These are phyloP conservation scores for Aegotheles bennettii DNA, from an alignment of 2,113 vertebrate species.

Conservation along the genomic window DNA sequence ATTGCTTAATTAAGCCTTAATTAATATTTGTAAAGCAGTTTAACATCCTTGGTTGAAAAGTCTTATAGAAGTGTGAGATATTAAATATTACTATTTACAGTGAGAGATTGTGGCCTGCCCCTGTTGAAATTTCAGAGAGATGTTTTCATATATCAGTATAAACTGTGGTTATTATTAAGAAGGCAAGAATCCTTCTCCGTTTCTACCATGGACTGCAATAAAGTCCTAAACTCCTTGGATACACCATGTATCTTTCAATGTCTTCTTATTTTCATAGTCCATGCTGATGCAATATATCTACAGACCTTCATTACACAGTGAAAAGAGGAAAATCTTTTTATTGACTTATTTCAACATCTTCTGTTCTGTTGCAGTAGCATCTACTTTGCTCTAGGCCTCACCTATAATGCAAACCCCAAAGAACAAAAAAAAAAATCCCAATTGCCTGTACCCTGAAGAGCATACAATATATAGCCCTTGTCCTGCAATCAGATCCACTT, in stretches of 20 bases:
- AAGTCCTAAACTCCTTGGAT: not conserved
- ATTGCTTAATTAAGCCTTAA: slow-evolving; percentile 69
- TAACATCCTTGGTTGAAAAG: slow-evolving; percentile 52
- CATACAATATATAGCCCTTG: slow-evolving; percentile 47
- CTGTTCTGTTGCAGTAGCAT: not conserved
- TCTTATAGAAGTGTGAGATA: not conserved
- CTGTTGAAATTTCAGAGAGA: slow-evolving; percentile 4
- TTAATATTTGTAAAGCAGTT: slow-evolving; percentile 68
- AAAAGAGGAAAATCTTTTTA: not conserved
- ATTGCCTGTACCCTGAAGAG: slow-evolving; percentile 5
- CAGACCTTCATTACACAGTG: not conserved
- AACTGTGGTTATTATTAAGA: not conserved
- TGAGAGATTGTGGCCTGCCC: not conserved
- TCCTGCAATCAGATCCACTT: slow-evolving; percentile 66
- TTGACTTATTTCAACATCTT: not conserved
- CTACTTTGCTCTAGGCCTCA: not conserved
- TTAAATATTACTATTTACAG: slow-evolving; percentile 51
- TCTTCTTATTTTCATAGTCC: not conserved
- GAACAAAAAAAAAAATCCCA: not conserved
- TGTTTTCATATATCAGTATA: slow-evolving; percentile 18
- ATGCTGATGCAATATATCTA: not conserved
- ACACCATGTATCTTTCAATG: not conserved
- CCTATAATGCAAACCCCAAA: not conserved
- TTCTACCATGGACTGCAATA: not conserved
- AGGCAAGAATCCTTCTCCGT: not conserved